Evolutionary conservation across 1,140 invertebrate genomes (phyloP).

Genomic region (Aricia agestis): DNA sequence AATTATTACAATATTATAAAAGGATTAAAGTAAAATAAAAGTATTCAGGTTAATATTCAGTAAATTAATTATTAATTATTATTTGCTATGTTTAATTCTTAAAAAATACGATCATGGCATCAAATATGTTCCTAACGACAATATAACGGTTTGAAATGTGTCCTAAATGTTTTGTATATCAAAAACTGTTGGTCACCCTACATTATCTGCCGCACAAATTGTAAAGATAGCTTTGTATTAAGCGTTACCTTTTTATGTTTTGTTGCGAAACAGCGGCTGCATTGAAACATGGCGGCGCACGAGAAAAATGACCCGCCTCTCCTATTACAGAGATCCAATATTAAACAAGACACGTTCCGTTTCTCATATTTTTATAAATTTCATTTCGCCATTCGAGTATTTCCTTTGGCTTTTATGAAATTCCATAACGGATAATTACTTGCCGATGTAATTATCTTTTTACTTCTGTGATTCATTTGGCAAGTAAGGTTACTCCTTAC

Average conservation of each 20-base stretch:
- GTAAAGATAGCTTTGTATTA: conserved; percentile 9
- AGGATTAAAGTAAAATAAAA: too few relatives aligned
- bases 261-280: conserved; percentile 13
- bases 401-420: neutral
- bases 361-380: conserved; percentile 16
- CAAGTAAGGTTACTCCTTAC: neutral
- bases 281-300: conserved; percentile 8
- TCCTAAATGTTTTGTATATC: too few relatives aligned
- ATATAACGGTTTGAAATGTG: too few relatives aligned
- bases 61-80: too few relatives aligned
- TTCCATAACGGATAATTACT: neutral
- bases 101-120: too few relatives aligned
- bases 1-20: too few relatives aligned
- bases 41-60: too few relatives aligned
- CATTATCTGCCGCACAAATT: conserved; percentile 21
- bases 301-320: conserved; percentile 14
- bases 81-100: too few relatives aligned
- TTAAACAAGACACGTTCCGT: conserved; percentile 10
- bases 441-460: neutral
- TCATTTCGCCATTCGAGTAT: conserved; percentile 6
- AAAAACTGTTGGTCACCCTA: neutral
- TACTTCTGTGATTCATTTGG: neutral
- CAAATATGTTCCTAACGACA: too few relatives aligned
- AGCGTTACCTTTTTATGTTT: conserved; percentile 15
- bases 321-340: conserved; percentile 14